Evolutionary conservation across 2,888 invertebrate genomes (phyloP), one percentile per base, ranked within the genome.

Genomic region (Sinotaia quadrata): DNA sequence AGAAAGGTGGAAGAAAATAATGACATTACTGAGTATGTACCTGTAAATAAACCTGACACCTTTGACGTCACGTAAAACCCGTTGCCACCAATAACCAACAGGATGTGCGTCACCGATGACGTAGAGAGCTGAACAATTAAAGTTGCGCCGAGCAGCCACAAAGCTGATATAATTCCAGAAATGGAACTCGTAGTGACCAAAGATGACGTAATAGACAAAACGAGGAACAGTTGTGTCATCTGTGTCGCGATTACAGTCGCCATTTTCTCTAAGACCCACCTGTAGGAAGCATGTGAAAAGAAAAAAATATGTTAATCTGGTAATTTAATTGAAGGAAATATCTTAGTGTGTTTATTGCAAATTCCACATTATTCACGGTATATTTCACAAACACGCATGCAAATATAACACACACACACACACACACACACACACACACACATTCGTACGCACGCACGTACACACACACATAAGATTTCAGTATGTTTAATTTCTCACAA

Each of bases 151-250:
- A 18, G 73, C 70, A 12, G 71, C 71, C 49, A 67, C 49, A 12
- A 73, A 33, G 56, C 71, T 67, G 36, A 73, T 57, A 49, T 73
- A 73, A 21, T 73, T 60, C 71, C 68, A 66, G 59, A 73, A 73
- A 4, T 58, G 29, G 61, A 73, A 73, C 31, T 33, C 52, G 62
- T 68, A 68, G 10, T 68, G 34, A 2, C 70, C 70, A 33, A 73
- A 73, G 24, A 73, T 73, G 54, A 73, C 73, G 52, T 65, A 73
- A 29, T 73, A 73, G 24, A 73, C 73, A 15, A 71, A 67, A 24
- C 54, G 63, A 5, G 73, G 73, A 24, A 69, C 58, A 2, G 36
- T 36, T 7, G 41, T 54, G 63, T 63, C 63, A 56, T 63, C 63
- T 5, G 37, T 41, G 31, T 31, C 27, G 15, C 63, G 29, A 21